Conservation (phyloP, 2,888 invertebrate species). For the Caenorhabditis sp. region DNA sequence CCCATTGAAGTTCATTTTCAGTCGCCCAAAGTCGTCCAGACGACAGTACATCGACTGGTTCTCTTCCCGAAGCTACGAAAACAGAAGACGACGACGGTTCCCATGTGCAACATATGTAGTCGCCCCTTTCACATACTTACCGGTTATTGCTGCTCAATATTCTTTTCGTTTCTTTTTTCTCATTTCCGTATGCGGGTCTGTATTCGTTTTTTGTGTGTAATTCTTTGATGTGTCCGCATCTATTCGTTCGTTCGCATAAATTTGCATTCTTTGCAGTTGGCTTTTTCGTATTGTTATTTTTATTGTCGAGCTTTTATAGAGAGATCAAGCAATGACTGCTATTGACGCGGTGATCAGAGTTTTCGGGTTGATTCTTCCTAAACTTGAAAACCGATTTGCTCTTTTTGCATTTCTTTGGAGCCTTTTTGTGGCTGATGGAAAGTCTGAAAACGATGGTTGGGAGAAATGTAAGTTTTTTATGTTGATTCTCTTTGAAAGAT, state of each 20-base stretch:
- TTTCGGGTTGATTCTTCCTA: slow-evolving; percentile 20
- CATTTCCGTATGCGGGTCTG: slow-evolving; percentile 45
- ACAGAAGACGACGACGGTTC: slow-evolving; percentile 42
- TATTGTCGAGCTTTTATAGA: neutral
- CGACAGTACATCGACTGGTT: slow-evolving; percentile 19
- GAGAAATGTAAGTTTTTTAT: slow-evolving; percentile 20
- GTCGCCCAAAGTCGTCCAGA: slow-evolving; percentile 10
- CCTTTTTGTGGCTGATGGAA: slow-evolving; percentile 9
- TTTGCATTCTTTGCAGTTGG: slow-evolving; percentile 27
- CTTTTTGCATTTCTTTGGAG: slow-evolving; percentile 37
- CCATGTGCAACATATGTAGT: slow-evolving; percentile 49
- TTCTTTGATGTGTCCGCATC: slow-evolving; percentile 9
- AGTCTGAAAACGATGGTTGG: neutral
- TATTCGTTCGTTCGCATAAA: slow-evolving; percentile 34
- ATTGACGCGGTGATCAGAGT: slow-evolving; percentile 1
- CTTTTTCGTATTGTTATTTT: slow-evolving; percentile 3
- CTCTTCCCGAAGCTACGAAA: slow-evolving; percentile 4
- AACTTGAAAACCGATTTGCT: slow-evolving; percentile 31
- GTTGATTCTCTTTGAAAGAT: neutral
- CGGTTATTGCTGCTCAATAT: slow-evolving; percentile 14
- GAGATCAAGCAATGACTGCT: slow-evolving; percentile 22
- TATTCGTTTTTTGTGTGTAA: slow-evolving; percentile 31
- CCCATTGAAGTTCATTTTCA: slow-evolving; percentile 4
- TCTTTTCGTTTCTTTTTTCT: slow-evolving; percentile 37
- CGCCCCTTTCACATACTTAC: neutral